Evolutionary conservation across 2,797 vertebrate species (phyloP), one percentile per base, ranked within the genome.

Genomic region (Ciconia nigra): DNA sequence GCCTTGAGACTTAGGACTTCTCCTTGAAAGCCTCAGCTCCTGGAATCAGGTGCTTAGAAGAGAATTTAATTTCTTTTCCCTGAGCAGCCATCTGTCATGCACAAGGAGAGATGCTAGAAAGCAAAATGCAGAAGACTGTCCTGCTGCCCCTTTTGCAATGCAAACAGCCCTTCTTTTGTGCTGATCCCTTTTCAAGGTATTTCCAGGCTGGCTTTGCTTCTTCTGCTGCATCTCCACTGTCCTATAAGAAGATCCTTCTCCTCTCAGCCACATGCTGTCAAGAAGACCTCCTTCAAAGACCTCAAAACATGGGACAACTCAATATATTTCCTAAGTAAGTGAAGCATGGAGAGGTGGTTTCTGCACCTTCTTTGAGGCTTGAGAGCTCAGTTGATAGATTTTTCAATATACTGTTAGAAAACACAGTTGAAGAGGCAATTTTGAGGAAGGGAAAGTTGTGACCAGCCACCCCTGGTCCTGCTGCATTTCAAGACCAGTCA

Each of bases 231-330:
- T 5, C 44, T 70, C 47, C 2, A 0, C 52, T 15, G 9, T 41
- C 15, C 9, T n/a, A 0, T 17, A 5, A 39, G 76, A 14, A 61
- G n/a, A 13, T 49, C 25, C 24, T n/a, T 65, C 44, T 74, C 26
- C 74, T 55, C 63, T 78, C n/a, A 37, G 28, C 57, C 3, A 0
- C 5, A 10, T 13, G 17, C 8, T 72, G 57, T 21, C 0, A 1
- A 39, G 19, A 39, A 24, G 35, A 72, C 2, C 14, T 62, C 41
- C 76, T 52, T 41, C 42, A 87, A 73, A 85, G 4, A 47, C 46
- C 41, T 66, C 44, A 39, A 54, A 86, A n/a, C 20, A 13, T 1
- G 2, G 29, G 20, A 31, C 13, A 58, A 7, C 26, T 84, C 41
- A 13, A 17, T 17, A 11, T 16, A 47, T 67, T 47, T 80, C 63